Evolutionary conservation across 2,888 invertebrate species (phyloP).

Genomic region (Limnephilus marmoratus): DNA sequence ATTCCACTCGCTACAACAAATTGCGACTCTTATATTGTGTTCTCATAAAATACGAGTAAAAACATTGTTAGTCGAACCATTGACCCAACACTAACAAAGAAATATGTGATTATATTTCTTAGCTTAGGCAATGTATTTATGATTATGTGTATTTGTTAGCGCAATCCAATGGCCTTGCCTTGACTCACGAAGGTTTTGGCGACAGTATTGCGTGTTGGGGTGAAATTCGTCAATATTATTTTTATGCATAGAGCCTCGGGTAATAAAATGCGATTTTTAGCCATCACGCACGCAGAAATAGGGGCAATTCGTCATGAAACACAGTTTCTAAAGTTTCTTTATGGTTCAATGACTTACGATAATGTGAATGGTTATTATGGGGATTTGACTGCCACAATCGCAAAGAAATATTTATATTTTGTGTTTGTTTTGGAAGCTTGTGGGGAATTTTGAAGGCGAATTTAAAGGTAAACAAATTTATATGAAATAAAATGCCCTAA

Average conservation of each 20-base stretch:
- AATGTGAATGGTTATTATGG: background rate
- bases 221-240: background rate
- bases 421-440: background rate
- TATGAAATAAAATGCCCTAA: too few relatives aligned
- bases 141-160: background rate
- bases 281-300: background rate
- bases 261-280: background rate
- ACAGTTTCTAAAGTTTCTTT: background rate
- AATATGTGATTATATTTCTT: too few relatives aligned
- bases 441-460: background rate
- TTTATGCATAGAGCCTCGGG: background rate
- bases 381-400: background rate
- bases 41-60: too few relatives aligned
- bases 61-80: too few relatives aligned
- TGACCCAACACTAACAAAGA: too few relatives aligned
- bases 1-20: too few relatives aligned
- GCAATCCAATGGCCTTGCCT: background rate
- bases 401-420: background rate
- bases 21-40: too few relatives aligned
- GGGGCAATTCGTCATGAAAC: background rate
- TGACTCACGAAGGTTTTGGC: background rate
- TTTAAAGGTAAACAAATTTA: background rate
- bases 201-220: background rate
- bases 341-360: background rate
- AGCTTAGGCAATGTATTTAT: background rate